Evolutionary conservation across 2,888 invertebrate species (phyloP).

Genomic region (Serrognathus titanus): DNA sequence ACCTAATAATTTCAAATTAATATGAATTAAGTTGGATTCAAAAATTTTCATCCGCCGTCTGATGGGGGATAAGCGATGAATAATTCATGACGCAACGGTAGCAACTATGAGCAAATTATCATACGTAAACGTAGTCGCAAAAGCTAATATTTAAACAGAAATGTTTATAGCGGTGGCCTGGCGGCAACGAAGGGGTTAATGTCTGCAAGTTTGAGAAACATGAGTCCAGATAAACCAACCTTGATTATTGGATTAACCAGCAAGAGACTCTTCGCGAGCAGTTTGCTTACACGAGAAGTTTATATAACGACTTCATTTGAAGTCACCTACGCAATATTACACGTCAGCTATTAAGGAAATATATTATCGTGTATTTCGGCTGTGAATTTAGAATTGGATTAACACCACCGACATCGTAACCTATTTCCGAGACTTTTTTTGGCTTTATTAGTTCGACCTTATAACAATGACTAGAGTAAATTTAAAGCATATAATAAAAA

Average conservation of each 20-base stretch:
- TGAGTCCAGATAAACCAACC: slow-evolving; percentile 30
- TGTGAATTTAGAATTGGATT: background rate
- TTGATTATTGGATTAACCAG: slow-evolving; percentile 34
- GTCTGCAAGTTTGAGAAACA: slow-evolving; percentile 10
- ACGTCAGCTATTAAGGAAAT: slow-evolving; percentile 2
- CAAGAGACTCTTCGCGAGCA: slow-evolving; percentile 19
- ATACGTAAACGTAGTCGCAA: background rate
- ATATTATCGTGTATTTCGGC: no score
- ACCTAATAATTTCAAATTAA: no score
- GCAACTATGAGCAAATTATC: background rate
- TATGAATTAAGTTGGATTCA: no score
- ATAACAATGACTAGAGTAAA: no score
- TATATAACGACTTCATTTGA: slow-evolving; percentile 12
- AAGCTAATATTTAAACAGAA: background rate
- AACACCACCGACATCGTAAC: background rate
- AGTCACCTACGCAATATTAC: slow-evolving; percentile 19
- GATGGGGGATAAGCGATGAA: no score
- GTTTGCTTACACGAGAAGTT: slow-evolving; percentile 21
- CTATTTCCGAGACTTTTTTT: no score
- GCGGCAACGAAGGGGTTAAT: background rate
- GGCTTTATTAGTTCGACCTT: no score
- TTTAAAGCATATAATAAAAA: no score
- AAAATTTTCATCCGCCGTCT: no score
- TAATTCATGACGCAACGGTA: background rate
- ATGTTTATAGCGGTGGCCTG: background rate